Conservation (phyloP, 2,888 invertebrate genomes). For the Caenorhabditis japonica region DNA sequence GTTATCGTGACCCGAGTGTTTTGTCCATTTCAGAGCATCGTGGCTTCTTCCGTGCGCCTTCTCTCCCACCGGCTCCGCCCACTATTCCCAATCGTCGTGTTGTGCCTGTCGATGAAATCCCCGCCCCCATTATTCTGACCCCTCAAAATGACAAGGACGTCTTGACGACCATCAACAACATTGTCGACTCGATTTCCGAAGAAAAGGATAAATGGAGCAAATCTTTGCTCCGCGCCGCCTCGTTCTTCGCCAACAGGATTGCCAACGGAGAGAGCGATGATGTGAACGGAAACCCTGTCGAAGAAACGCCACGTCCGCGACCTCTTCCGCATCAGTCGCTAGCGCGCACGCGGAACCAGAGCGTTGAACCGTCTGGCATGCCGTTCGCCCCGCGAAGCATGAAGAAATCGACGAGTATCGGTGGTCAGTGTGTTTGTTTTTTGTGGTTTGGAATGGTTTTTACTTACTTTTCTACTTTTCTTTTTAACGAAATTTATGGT, state of each 20-base stretch:
- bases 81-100: conserved; percentile 13
- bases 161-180: conserved; percentile 54
- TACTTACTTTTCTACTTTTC: too few relatives aligned
- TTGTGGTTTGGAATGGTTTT: too few relatives aligned
- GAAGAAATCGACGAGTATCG: conserved; percentile 53
- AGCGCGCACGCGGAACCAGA: conserved; percentile 22
- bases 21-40: conserved; percentile 40
- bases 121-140: conserved; percentile 54
- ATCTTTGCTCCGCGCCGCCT: conserved; percentile 71
- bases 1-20: neutral
- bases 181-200: conserved; percentile 65
- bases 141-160: conserved; percentile 59
- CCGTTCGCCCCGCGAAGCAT: conserved; percentile 19
- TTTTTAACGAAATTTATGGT: neutral
- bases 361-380: conserved; percentile 24
- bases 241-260: conserved; percentile 72
- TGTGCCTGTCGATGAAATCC: conserved; percentile 42
- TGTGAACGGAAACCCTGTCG: conserved; percentile 44
- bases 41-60: conserved; percentile 44
- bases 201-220: conserved; percentile 68
- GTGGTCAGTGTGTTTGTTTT: conserved; percentile 53
- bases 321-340: conserved; percentile 23
- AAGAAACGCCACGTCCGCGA: conserved; percentile 14
- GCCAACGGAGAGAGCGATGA: conserved; percentile 47
- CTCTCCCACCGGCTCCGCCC: conserved; percentile 41